phyloP scores from a whole-genome alignment of 2,888 invertebrate genomes.

The Pammene aurita region DNA sequence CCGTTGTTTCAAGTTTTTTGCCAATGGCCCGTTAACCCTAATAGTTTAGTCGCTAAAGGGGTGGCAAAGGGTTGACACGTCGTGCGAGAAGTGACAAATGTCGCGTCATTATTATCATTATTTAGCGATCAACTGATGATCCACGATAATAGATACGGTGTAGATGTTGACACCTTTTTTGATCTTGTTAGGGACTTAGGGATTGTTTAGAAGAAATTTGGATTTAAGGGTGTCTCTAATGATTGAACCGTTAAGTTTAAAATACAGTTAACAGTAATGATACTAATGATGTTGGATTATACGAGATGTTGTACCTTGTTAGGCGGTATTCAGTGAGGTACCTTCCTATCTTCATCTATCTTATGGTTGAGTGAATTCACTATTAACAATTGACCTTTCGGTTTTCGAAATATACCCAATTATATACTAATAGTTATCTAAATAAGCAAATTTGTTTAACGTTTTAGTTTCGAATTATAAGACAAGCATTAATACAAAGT shows the following conservation, averaged over 20 bases:
- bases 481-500: no score
- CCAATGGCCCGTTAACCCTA: not conserved
- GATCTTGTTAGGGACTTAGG: slow-evolving; percentile 24
- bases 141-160: slow-evolving; percentile 28
- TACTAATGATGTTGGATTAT: not conserved
- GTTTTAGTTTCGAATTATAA: no score
- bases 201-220: slow-evolving; percentile 4
- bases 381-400: no score
- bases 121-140: slow-evolving; percentile 35
- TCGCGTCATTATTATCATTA: slow-evolving; percentile 39
- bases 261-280: not conserved
- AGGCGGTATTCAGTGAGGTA: no score
- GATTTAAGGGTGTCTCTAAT: not conserved
- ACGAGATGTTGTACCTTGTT: not conserved
- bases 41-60: slow-evolving; percentile 22
- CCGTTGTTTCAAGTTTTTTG: not conserved
- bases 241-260: not conserved
- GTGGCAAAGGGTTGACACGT: slow-evolving; percentile 38
- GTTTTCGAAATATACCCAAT: no score
- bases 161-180: slow-evolving; percentile 34
- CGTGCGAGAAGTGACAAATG: slow-evolving; percentile 36
- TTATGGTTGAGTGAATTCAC: no score
- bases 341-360: no score
- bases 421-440: no score
- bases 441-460: no score